A percentile compares a stretch with the other conserved stretches of the same genome.
Evolutionary conservation across 2,113 vertebrate species (phyloP).

Genomic region (Hippocampus barbouri): DNA sequence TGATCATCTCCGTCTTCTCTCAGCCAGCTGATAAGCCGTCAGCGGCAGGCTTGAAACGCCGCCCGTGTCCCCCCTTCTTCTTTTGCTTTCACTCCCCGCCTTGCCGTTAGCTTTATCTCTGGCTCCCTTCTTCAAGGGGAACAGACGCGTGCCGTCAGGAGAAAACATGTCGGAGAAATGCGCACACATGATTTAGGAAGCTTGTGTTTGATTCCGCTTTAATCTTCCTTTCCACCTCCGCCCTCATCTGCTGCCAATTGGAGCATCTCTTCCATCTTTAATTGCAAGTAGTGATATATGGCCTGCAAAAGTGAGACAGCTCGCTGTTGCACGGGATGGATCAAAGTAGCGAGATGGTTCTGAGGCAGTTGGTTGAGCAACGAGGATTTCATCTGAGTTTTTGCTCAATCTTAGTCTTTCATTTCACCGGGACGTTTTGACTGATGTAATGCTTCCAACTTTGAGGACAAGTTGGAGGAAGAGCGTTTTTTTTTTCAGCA

Average conservation of each 20-base stretch:
- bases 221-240: constrained; percentile 48
- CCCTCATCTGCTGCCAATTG: constrained; percentile 45
- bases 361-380: no score
- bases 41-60: constrained; percentile 17
- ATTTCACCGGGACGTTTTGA: background rate
- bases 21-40: constrained; percentile 43
- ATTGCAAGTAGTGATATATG: constrained; percentile 30
- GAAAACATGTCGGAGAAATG: constrained; percentile 24
- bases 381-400: no score
- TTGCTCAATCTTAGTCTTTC: background rate
- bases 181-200: constrained; percentile 37
- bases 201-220: constrained; percentile 48
- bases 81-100: constrained; percentile 10
- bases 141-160: constrained; percentile 21
- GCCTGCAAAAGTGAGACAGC: constrained; percentile 22
- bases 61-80: background rate
- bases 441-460: background rate
- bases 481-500: background rate
- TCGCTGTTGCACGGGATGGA: background rate
- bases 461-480: background rate
- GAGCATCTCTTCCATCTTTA: constrained; percentile 37
- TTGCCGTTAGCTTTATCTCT: constrained; percentile 31
- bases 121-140: constrained; percentile 25
- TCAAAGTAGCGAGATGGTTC: background rate
- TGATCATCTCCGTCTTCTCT: constrained; percentile 43